A percentile compares a stretch with the other conserved stretches of the same genome.
phyloP scores from a whole-genome alignment of 2,888 invertebrate species.

The Anorthoa munda region DNA sequence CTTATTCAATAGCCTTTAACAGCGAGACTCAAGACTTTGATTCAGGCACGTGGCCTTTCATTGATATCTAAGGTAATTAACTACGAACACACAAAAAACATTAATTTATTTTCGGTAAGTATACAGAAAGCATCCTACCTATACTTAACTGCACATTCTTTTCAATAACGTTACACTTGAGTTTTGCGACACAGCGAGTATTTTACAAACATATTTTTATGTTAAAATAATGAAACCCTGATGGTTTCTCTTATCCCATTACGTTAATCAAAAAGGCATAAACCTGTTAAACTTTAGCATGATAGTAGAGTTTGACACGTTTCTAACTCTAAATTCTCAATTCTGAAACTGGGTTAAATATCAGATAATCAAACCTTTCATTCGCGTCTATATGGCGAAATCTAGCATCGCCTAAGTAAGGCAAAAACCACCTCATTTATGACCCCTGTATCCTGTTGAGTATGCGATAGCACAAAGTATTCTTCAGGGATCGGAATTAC shows the following conservation, averaged over 20 bases:
- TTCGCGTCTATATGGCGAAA: neutral
- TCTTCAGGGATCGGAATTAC: neutral
- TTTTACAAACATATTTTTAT: neutral
- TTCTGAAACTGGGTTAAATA: too few relatives aligned
- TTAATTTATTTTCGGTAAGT: neutral
- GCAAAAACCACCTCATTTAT: neutral
- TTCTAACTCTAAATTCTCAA: too few relatives aligned
- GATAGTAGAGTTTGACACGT: too few relatives aligned
- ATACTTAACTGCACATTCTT: neutral
- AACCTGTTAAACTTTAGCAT: too few relatives aligned
- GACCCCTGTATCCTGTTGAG: neutral
- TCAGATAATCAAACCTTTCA: neutral
- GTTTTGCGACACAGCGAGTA: neutral
- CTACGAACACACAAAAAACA: conserved; percentile 3
- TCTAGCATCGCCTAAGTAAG: neutral
- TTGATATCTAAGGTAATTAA: conserved; percentile 4
- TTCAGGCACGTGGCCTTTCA: neutral
- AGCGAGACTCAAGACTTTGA: neutral
- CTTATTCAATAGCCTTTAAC: neutral
- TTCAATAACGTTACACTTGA: conserved; percentile 17
- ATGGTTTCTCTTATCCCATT: neutral
- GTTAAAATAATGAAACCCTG: neutral
- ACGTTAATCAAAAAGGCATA: too few relatives aligned
- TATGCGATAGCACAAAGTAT: neutral
- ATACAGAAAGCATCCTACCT: neutral